Conservation (phyloP, 2,888 invertebrate genomes). For the Athripsodes cinereus region DNA sequence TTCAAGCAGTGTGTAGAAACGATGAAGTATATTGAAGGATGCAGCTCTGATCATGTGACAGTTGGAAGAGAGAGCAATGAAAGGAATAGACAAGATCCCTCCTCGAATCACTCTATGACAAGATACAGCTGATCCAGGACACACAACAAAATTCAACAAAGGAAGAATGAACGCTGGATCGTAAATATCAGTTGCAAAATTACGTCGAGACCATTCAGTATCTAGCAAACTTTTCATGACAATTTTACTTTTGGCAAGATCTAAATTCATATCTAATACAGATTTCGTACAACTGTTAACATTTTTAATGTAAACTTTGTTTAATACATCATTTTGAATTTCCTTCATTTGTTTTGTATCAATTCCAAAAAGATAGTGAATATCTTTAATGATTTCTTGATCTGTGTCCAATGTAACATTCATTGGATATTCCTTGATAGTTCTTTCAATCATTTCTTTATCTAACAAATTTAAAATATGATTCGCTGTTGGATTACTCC, state of each 20-base stretch:
- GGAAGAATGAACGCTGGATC: slow-evolving; percentile 81
- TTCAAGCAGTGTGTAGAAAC: slow-evolving; percentile 71
- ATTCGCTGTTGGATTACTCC: slow-evolving; percentile 65
- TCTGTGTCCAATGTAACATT: slow-evolving; percentile 50
- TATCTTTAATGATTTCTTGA: slow-evolving; percentile 12
- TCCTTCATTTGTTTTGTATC: background rate
- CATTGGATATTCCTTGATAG: slow-evolving; percentile 66
- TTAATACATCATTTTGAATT: background rate
- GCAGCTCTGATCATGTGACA: slow-evolving; percentile 62
- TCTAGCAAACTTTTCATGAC: slow-evolving; percentile 5
- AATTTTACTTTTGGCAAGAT: slow-evolving; percentile 2
- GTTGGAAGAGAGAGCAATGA: slow-evolving; percentile 64
- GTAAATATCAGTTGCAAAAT: slow-evolving; percentile 47
- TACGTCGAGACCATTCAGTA: background rate
- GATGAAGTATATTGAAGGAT: slow-evolving; percentile 66
- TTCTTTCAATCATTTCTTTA: slow-evolving; percentile 55
- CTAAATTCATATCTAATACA: background rate
- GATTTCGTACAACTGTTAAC: background rate
- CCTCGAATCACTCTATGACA: slow-evolving; percentile 63
- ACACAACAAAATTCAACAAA: slow-evolving; percentile 65
- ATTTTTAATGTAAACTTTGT: background rate
- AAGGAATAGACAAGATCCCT: slow-evolving; percentile 64
- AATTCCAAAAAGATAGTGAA: slow-evolving; percentile 6
- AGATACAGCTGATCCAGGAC: slow-evolving; percentile 67
- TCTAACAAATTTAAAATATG: slow-evolving; percentile 70